Percentiles rank a stretch among this genome's conserved stretches.
Evolutionary conservation across 2,113 vertebrate species (phyloP).

Genomic region (Pomatostomus ruficeps): DNA sequence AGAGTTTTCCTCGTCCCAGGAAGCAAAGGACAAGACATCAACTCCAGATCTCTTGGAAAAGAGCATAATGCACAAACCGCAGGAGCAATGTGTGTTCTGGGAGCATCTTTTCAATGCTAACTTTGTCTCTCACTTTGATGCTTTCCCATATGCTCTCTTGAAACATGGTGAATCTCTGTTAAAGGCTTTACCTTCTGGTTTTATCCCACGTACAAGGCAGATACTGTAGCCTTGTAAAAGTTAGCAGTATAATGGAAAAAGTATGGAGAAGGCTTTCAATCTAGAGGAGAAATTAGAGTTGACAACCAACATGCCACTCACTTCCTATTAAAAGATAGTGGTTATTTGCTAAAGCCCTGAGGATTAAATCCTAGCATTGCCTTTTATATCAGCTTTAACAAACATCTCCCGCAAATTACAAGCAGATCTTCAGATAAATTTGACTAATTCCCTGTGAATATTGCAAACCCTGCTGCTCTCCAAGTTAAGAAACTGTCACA

Average conservation of each 20-base stretch:
- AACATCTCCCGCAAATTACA: slow-evolving; percentile 55
- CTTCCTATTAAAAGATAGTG: slow-evolving; percentile 61
- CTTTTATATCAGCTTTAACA: slow-evolving; percentile 57
- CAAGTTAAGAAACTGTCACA: slow-evolving; percentile 2
- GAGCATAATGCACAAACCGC: slow-evolving; percentile 29
- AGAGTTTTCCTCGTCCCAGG: neutral
- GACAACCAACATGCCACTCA: slow-evolving; percentile 66
- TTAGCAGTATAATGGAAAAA: slow-evolving; percentile 57
- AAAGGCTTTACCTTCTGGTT: slow-evolving; percentile 23
- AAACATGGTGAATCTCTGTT: neutral
- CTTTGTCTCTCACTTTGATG: neutral
- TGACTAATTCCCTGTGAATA: slow-evolving; percentile 36
- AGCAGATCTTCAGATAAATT: slow-evolving; percentile 55
- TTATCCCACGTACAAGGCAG: neutral
- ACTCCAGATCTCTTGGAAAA: slow-evolving; percentile 53
- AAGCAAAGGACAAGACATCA: slow-evolving; percentile 52
- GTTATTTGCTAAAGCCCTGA: slow-evolving; percentile 58
- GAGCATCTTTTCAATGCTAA: neutral
- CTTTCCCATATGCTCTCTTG: slow-evolving; percentile 7
- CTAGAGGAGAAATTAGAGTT: slow-evolving; percentile 55
- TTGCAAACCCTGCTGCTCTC: slow-evolving; percentile 1
- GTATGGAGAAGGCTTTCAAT: slow-evolving; percentile 37
- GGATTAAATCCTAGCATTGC: slow-evolving; percentile 56
- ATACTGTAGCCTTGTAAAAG: neutral
- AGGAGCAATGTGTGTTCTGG: slow-evolving; percentile 44